Evolutionary conservation across 2,797 vertebrate genomes (phyloP), one percentile per base, ranked within the genome.

Genomic region (Eurystomus glaucurus): DNA sequence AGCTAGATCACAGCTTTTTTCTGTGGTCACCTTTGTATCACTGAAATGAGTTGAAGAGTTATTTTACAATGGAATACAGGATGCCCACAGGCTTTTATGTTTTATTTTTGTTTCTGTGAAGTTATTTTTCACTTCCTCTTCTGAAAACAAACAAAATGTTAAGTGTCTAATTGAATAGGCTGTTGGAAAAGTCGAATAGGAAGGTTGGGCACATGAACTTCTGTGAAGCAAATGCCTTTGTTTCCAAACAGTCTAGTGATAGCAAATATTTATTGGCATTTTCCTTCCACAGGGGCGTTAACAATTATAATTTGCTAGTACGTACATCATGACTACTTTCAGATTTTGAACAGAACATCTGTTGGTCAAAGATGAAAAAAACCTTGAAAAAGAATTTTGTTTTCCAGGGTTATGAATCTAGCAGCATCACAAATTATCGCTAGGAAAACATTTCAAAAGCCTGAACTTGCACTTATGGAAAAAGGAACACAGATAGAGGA

Each of bases 401-500:
- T 81, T 96, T 85, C 88, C 88, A 75, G 85, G 82, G 57, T 74
- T 87, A 45, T 65, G 93, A 96, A 94, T 85, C 75, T 83, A 82
- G 91, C 62, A 77, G 66, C 87, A 97, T 97, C 95, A 95, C 96
- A 96, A 95, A 96, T 91, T 94, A 74, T 94, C 26, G 4, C 70
- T 45, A 88, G 35, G 80, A 86, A 95, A 95, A 89, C 89, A 58
- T 69, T 96, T 97, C 93, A 96, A 97, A 96, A 92, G 79, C 82
- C 62, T 48, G 82, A 93, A 84, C 90, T 79, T 64, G 97, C 97
- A 96, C 98, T 84, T 96, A 46, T 98, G 97, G 97, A 98, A 98
- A 98, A 97, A 98, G 98, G 97, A 98, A 97, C 98, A 98, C 97
- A 97, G 98, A 98, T 97, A 97, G 96, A 98, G 98, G 98, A 98